Evolutionary conservation across 2,888 invertebrate species (phyloP), one percentile per base, ranked within the genome.

Genomic region (Vesta saturnalis): DNA sequence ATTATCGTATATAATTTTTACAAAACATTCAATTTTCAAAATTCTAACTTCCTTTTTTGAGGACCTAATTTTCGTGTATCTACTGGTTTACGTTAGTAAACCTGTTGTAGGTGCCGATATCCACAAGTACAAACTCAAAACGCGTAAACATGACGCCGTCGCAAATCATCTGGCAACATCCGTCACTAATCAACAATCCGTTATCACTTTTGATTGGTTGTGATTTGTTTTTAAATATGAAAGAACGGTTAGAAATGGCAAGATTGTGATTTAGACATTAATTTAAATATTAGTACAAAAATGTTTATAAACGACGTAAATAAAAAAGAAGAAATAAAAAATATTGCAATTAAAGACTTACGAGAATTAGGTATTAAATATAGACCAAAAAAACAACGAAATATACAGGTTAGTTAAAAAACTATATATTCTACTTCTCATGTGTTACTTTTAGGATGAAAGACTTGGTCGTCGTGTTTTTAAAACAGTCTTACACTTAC

Each of bases 321-420:
- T 67, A 85, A 87, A 73, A 86, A 85, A 73, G 88, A 88, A 70
- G 86, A 87, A 78, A 83, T 89, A 16, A 84, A 85, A 63, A 82
- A 83, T 65, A 81, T 90, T 73, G 88, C 92, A 62, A 85, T 90
- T 15, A 87, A 87, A 70, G 90, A 92, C 82, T 83, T 93, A 56
- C 89, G 90, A 77, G 88, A 87, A 78, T 87, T 90, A 59, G 92
- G 92, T 46, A 86, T 93, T 73, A 93, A 93, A 81, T 90, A 89
- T 80, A 87, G 91, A 60, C 83, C 89, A 55, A 92, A 92, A 79
- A 92, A 91, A 79, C 85, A 84, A 62, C 89, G 89, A 81, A 79
- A 88, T 85, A 57, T 82, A 82, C 81, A 83, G 82, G 83, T 83
- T 78, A 78, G 19, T 47, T 5, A 15, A 3, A 15, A 47, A 47